These are phyloP conservation scores for Trichogramma dendrolimi DNA, from an alignment of 2,888 invertebrate species.

Conservation along the genomic window DNA sequence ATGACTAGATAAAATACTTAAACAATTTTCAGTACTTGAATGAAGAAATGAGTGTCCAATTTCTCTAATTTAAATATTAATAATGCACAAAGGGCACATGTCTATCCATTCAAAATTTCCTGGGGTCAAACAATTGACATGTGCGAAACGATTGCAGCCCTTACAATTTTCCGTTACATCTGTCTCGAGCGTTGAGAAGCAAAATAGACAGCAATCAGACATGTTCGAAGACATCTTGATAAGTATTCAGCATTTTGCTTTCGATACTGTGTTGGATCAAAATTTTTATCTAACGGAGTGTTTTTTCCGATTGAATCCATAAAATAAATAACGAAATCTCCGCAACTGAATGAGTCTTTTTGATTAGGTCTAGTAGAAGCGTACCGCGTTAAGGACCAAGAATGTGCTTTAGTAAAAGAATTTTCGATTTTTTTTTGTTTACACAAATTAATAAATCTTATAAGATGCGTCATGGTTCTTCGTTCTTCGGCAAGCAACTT, in stretches of 20 bases:
- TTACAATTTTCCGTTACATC: neutral
- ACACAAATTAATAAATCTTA: neutral
- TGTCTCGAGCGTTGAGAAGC: neutral
- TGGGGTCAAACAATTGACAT: neutral
- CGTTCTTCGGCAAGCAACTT: neutral
- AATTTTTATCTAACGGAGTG: neutral
- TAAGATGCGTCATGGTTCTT: neutral
- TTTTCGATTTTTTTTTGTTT: neutral
- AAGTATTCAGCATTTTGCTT: neutral
- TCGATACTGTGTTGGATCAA: neutral
- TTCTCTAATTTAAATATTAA: too few relatives aligned
- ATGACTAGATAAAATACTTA: too few relatives aligned
- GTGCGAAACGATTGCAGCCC: neutral
- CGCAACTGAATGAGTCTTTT: neutral
- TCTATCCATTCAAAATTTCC: too few relatives aligned
- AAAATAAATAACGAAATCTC: neutral
- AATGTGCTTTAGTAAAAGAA: neutral
- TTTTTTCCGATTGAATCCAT: slow-evolving; percentile 3
- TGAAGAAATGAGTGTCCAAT: too few relatives aligned
- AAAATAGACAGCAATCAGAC: neutral
- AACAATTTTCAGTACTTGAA: too few relatives aligned
- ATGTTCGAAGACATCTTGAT: neutral
- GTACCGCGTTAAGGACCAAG: neutral
- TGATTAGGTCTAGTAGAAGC: neutral
- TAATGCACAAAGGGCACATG: too few relatives aligned